Evolutionary conservation across 2,888 invertebrate genomes (phyloP), one percentile per base, ranked within the genome.

Genomic region (Zelleria hepariella): DNA sequence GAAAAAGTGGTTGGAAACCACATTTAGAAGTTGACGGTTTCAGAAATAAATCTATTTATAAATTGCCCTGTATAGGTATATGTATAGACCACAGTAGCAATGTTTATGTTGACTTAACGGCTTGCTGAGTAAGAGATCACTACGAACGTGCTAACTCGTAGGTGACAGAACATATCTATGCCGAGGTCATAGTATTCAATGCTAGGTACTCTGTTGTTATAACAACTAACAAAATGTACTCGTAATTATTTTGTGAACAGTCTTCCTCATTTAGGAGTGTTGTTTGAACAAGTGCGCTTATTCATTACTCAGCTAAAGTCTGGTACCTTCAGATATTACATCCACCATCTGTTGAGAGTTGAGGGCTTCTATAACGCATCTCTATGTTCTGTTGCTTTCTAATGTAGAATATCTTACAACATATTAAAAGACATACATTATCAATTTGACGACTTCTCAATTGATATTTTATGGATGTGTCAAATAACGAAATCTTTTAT

Each of bases 101-200:
- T 32, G 32, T 6, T 32, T 42, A 42, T 15, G 32, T 15, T 15
- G 32, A 42, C 32, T 42, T 42, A 42, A 42, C 15, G 32, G 32
- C 15, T 42, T 42, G 32, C 32, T 42, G 32, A 42, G 32, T 42
- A 42, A 42, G 32, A 42, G 32, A 42, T 42, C 32, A 42, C 32
- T 18, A 23, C 10, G 8, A 51, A 20, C 7, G 51, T 51, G 51
- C 20, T 51, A 51, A 51, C 20, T 23, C 7, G 51, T 51, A 23
- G 51, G 21, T 21, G 51, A 20, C 23, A 51, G 51, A 24, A n/a
- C 18, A 54, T 54, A 77, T 74, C 66, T 69, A 70, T 73, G 80
- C 67, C 78, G 76, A 80, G 81, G 80, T 64, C 26, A 15, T 18
- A 23, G 54, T n/a, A n/a, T 48, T 57, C 57, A 57, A 18, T 26